A percentile compares a stretch with the other conserved stretches of the same genome.
phyloP scores from a whole-genome alignment of 2,888 invertebrate genomes.

The Phortica magna region DNA sequence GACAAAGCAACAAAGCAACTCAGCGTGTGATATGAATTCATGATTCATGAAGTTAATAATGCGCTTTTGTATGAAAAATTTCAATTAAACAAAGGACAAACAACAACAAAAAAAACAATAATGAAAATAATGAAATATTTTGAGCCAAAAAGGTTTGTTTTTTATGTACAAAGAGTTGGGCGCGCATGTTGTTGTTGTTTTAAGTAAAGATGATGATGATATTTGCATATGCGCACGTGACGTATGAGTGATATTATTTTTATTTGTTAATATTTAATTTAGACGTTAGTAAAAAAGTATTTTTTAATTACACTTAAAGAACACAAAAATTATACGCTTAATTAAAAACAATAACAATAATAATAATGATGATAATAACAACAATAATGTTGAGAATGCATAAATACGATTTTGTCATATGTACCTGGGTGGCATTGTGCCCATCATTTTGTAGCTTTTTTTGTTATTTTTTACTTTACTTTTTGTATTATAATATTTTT shows the following conservation, averaged over 20 bases:
- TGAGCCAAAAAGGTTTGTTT: neutral
- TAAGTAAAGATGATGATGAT: neutral
- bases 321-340: neutral
- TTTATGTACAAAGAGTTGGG: conserved; percentile 7
- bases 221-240: conserved; percentile 31
- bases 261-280: neutral
- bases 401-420: conserved; percentile 53
- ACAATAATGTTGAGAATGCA: conserved; percentile 44
- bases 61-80: neutral
- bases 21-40: conserved; percentile 36
- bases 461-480: conserved; percentile 53
- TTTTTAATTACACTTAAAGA: neutral
- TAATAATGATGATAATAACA: conserved; percentile 7
- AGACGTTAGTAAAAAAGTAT: conserved; percentile 36
- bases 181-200: conserved; percentile 29
- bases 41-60: neutral
- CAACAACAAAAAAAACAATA: conserved; percentile 9
- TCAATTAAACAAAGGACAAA: conserved; percentile 20
- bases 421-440: conserved; percentile 79
- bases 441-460: conserved; percentile 78
- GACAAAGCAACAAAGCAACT: conserved; percentile 57
- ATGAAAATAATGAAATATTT: conserved; percentile 25
- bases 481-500: conserved; percentile 28
- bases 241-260: conserved; percentile 26
- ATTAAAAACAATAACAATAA: conserved; percentile 6